These are phyloP conservation scores for Dryoscopus gambensis DNA, from an alignment of 2,113 vertebrate genomes.

Conservation along the genomic window DNA sequence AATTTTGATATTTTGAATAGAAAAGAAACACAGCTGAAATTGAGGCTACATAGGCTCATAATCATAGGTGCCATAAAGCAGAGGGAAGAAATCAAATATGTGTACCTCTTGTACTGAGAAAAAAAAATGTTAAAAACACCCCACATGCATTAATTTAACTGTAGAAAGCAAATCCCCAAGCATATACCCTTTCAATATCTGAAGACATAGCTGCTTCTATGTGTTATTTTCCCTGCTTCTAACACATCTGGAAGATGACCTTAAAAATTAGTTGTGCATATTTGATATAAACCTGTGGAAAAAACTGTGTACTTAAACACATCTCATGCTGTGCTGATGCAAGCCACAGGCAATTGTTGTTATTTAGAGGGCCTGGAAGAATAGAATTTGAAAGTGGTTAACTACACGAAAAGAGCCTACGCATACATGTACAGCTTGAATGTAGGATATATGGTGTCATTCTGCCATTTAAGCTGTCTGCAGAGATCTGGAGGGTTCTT, in stretches of 20 bases:
- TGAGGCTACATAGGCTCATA: neutral
- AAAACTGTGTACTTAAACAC: neutral
- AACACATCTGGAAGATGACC: neutral
- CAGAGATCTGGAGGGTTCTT: neutral
- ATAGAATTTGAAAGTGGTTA: neutral
- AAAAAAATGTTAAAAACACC: neutral
- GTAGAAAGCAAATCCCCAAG: neutral
- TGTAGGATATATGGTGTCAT: neutral
- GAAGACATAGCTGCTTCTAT: neutral
- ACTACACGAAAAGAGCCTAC: neutral
- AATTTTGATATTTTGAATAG: neutral
- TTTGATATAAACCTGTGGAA: neutral
- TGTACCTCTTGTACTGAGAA: neutral
- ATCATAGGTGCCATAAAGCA: neutral
- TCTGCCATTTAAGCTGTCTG: neutral
- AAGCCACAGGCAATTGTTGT: neutral
- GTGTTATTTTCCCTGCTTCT: neutral
- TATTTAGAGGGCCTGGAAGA: neutral
- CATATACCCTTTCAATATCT: neutral
- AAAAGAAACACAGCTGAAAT: neutral
- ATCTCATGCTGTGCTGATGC: neutral
- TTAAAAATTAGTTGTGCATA: neutral
- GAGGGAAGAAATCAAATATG: neutral
- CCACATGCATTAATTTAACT: neutral
- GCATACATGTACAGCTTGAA: neutral